A percentile compares a stretch with the other conserved stretches of the same genome.
These are phyloP conservation scores for Pantherophis alleghaniensis DNA, from an alignment of 2,797 vertebrate genomes.

Conservation along the genomic window DNA sequence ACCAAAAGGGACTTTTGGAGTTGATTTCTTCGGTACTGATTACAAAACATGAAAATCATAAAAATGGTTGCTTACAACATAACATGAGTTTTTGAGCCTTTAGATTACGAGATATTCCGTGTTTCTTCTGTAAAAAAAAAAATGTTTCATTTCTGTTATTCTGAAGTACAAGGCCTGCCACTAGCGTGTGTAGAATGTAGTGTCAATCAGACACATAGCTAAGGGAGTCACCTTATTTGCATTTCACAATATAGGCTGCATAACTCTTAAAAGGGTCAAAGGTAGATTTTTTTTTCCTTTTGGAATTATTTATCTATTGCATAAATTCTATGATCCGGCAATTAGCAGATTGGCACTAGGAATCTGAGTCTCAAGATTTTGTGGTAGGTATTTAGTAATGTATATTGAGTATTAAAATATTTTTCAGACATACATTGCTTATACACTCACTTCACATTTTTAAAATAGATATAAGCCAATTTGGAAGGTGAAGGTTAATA, in stretches of 20 bases:
- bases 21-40: neutral
- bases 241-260: neutral
- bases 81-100: neutral
- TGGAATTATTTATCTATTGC: constrained; percentile 20
- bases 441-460: neutral
- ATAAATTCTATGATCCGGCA: rapidly evolving
- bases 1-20: neutral
- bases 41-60: neutral
- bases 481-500: constrained; percentile 36
- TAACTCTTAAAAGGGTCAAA: neutral
- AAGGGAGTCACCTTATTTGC: neutral
- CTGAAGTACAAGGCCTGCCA: neutral
- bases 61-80: neutral
- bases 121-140: neutral
- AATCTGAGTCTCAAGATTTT: constrained; percentile 13
- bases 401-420: constrained; percentile 26
- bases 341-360: neutral
- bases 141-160: neutral
- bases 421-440: neutral
- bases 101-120: neutral
- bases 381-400: constrained; percentile 13
- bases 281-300: neutral
- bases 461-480: constrained; percentile 12
- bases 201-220: neutral
- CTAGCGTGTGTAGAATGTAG: neutral